Evolutionary conservation across 2,113 vertebrate species (phyloP), one percentile per base, ranked within the genome.

Genomic region (Rhea americana): DNA sequence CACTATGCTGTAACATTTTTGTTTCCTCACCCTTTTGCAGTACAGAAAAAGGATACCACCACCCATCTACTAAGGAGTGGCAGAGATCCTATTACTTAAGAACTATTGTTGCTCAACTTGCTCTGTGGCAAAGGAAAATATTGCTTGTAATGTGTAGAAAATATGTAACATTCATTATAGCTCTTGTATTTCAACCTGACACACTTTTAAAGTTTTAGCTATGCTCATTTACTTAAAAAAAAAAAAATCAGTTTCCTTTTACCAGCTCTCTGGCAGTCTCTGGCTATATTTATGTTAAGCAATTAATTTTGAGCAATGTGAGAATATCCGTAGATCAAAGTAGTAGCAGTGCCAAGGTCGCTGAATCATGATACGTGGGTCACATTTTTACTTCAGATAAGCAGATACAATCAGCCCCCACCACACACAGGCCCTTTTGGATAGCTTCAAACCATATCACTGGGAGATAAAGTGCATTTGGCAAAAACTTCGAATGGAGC

Each of bases 401-500:
- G 65, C 51, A 85, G 82, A 79, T 5, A 61, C 22, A 13, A 32
- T 35, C 30, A 1, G 3, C 50, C 3, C 3, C 32, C 2, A 56
- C 51, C 24, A 25, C 73, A 74, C n/a, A 41, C 11, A 1, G 35
- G 35, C 35, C 35, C 35, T 35, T 35, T 35, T 35, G 35, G 35
- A 35, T 1, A 24, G 79, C 58, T 67, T 3, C 1, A 79, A 82
- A 70, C 26, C 0, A 94, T 18, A 0, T 0, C 13, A 84, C 62
- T 32, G 70, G 72, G 39, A 85, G 26, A 39, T 0, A 0, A 39
- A 14, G 47, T 0, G 5, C 8, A 3, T 50, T 35, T 16, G 72
- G 67, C 63, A 14, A 0, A 0, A n/a, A 30, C 67, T 18, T 3
- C 0, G 0, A 11, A 0, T 4, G 35, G 26, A 78, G 13, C 39